These are phyloP conservation scores for Oasisia sp. DNA, from an alignment of 2,888 invertebrate species.

Conservation along the genomic window DNA sequence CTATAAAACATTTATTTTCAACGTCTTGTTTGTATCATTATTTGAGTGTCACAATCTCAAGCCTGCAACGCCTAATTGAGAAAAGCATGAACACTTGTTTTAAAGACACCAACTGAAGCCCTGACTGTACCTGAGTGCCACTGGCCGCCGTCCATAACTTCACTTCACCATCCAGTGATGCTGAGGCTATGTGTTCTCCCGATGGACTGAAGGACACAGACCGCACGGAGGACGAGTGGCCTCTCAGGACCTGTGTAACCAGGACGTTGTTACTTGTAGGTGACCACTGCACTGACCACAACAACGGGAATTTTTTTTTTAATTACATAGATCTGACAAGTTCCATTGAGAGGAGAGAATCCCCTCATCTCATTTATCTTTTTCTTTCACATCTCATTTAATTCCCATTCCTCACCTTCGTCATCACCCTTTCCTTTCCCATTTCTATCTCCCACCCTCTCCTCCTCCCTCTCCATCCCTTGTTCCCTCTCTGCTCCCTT, in stretches of 20 bases:
- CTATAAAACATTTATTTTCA: too few relatives aligned
- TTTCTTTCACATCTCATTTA: too few relatives aligned
- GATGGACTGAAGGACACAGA: slow-evolving; percentile 61
- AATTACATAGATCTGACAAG: background rate
- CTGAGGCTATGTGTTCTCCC: slow-evolving; percentile 63
- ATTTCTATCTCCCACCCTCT: background rate
- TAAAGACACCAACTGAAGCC: too few relatives aligned
- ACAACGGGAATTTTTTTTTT: background rate
- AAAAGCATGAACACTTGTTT: too few relatives aligned
- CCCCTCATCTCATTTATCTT: too few relatives aligned
- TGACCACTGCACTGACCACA: background rate
- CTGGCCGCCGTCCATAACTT: slow-evolving; percentile 63
- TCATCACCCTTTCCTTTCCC: background rate
- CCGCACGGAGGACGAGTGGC: slow-evolving; percentile 61
- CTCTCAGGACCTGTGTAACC: slow-evolving; percentile 57
- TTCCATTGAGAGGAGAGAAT: background rate
- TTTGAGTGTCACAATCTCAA: too few relatives aligned
- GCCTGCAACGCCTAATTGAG: too few relatives aligned
- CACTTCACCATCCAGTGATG: slow-evolving; percentile 63
- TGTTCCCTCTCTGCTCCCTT: background rate
- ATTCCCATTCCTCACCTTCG: too few relatives aligned
- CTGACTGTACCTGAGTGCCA: slow-evolving; percentile 53
- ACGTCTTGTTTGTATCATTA: too few relatives aligned
- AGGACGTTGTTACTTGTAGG: background rate
- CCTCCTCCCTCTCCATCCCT: background rate